A percentile compares a stretch with the other conserved stretches of the same genome.
phyloP scores from a whole-genome alignment of 2,888 invertebrate species.

The Andricus quercusramuli region DNA sequence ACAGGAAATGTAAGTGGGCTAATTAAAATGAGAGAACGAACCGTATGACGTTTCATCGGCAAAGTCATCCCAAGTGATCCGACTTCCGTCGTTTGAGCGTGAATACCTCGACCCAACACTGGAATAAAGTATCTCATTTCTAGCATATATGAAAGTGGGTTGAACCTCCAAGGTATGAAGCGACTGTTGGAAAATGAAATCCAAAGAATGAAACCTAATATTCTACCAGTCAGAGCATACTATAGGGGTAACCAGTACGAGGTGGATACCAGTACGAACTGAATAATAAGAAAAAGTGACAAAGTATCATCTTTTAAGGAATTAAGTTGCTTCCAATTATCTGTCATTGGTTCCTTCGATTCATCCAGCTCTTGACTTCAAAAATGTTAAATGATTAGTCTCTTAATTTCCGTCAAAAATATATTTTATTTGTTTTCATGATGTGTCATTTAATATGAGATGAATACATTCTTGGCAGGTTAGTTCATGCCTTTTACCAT shows the following conservation, averaged over 20 bases:
- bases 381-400: too few relatives aligned
- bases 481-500: too few relatives aligned
- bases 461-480: too few relatives aligned
- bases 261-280: too few relatives aligned
- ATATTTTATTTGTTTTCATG: too few relatives aligned
- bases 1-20: conserved; percentile 21
- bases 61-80: conserved; percentile 49
- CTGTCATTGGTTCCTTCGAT: too few relatives aligned
- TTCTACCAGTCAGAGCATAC: background rate
- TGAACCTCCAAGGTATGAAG: conserved; percentile 25
- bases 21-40: conserved; percentile 35
- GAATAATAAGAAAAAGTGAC: too few relatives aligned
- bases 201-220: conserved; percentile 37
- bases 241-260: background rate
- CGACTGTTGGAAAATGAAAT: conserved; percentile 33
- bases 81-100: conserved; percentile 45
- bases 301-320: too few relatives aligned
- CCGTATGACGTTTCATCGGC: conserved; percentile 20
- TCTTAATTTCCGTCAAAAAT: too few relatives aligned
- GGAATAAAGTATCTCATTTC: conserved; percentile 41
- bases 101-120: conserved; percentile 18
- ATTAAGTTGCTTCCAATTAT: too few relatives aligned
- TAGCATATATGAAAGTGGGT: conserved; percentile 29
- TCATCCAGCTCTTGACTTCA: too few relatives aligned
- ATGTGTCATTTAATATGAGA: too few relatives aligned